phyloP scores from a whole-genome alignment of 2,888 invertebrate species.

The Drosophila engyochracea region DNA sequence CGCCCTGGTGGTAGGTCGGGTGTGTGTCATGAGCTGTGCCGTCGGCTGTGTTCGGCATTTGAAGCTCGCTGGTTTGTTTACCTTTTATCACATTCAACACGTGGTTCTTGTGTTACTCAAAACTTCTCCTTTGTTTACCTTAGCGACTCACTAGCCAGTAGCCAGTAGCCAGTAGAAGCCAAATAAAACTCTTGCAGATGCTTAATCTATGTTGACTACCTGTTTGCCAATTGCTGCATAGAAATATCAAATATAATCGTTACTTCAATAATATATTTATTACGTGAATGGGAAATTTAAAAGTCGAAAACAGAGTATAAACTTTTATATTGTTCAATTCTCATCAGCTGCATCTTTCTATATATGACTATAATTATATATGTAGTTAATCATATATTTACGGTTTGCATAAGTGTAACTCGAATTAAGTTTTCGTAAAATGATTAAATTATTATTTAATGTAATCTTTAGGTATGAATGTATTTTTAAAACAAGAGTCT shows the following conservation, averaged over 20 bases:
- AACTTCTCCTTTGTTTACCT: conserved; percentile 39
- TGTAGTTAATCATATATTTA: background rate
- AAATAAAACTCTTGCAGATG: background rate
- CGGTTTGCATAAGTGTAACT: background rate
- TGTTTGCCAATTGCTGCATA: background rate
- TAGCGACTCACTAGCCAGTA: conserved; percentile 8
- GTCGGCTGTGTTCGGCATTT: conserved; percentile 28
- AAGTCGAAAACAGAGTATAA: background rate
- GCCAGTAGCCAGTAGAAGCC: background rate
- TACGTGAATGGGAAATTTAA: background rate
- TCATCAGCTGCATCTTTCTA: background rate
- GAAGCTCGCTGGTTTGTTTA: conserved; percentile 63
- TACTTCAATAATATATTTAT: background rate
- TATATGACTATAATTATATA: background rate
- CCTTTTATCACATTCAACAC: conserved; percentile 57
- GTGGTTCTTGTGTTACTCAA: conserved; percentile 34
- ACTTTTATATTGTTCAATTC: background rate
- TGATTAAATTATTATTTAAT: conserved; percentile 66
- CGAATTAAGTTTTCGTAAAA: conserved; percentile 52
- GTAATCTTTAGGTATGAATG: conserved; percentile 4
- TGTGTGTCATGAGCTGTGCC: conserved; percentile 4
- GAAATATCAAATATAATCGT: background rate
- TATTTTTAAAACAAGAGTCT: background rate
- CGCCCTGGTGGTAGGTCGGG: conserved; percentile 32
- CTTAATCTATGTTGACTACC: background rate